Conservation (phyloP, 2,888 invertebrate species). For the Dicyrtomina minuta region DNA sequence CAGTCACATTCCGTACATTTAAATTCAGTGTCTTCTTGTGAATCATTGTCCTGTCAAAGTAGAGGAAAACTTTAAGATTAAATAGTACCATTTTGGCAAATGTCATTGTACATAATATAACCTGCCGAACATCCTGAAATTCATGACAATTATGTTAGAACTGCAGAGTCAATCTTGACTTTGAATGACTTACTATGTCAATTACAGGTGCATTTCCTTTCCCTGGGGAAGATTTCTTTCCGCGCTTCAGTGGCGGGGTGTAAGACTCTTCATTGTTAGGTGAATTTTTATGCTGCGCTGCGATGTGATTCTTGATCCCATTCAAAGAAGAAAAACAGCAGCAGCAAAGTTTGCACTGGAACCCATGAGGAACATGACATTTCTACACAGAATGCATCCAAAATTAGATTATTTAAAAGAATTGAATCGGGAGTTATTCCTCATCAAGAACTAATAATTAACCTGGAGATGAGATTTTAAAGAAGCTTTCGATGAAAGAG, state of each 20-base stretch:
- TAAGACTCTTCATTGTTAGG: constrained; percentile 1
- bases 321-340: neutral
- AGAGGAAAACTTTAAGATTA: neutral
- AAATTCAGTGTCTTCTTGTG: constrained; percentile 17
- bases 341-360: constrained; percentile 12
- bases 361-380: constrained; percentile 19
- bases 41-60: neutral
- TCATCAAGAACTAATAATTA: neutral
- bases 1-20: constrained; percentile 33
- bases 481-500: neutral
- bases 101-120: no score
- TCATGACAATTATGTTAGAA: no score
- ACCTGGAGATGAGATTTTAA: constrained; percentile 13
- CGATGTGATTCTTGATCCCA: constrained; percentile 16
- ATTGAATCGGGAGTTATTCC: no score
- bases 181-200: no score
- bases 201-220: no score
- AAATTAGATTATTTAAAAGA: no score
- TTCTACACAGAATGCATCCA: constrained; percentile 1
- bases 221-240: no score
- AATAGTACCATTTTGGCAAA: neutral
- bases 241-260: neutral
- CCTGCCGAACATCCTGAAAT: no score
- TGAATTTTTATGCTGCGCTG: neutral
- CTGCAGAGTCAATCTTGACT: no score